phyloP scores from a whole-genome alignment of 2,888 invertebrate genomes.

The Acanthococcus lagerstroemiae region DNA sequence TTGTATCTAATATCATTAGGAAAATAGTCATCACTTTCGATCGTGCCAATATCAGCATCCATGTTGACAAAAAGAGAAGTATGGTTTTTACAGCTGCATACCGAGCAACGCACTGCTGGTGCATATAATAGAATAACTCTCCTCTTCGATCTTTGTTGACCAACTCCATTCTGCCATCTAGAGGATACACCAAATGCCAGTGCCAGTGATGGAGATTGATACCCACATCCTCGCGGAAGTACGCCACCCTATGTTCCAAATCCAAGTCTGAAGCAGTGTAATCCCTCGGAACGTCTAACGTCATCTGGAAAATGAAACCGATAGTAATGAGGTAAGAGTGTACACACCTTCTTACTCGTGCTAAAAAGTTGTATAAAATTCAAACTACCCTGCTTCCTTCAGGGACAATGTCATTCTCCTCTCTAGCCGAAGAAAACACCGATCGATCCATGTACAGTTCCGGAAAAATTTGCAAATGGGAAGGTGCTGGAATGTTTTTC shows the following conservation, averaged over 20 bases:
- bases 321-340: background rate
- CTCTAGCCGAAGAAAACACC: conserved; percentile 59
- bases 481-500: conserved; percentile 57
- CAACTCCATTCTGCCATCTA: conserved; percentile 47
- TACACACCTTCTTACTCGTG: background rate
- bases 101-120: conserved; percentile 59
- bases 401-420: conserved; percentile 55
- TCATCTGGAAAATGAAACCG: conserved; percentile 44
- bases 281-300: conserved; percentile 59
- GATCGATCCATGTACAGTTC: conserved; percentile 65
- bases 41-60: no score
- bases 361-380: background rate
- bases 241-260: conserved; percentile 68
- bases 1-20: conserved; percentile 52
- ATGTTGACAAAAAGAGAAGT: background rate
- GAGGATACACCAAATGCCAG: conserved; percentile 81
- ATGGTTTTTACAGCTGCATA: conserved; percentile 37
- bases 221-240: conserved; percentile 76
- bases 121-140: conserved; percentile 72
- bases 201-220: conserved; percentile 85
- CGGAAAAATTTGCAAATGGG: conserved; percentile 68
- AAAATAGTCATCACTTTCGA: background rate
- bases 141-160: conserved; percentile 67
- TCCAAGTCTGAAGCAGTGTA: conserved; percentile 65
- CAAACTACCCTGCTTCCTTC: conserved; percentile 51